Percentiles rank a stretch among this genome's conserved stretches.
These are phyloP conservation scores for Seira sanloemensis DNA, from an alignment of 2,888 invertebrate species.

Conservation along the genomic window DNA sequence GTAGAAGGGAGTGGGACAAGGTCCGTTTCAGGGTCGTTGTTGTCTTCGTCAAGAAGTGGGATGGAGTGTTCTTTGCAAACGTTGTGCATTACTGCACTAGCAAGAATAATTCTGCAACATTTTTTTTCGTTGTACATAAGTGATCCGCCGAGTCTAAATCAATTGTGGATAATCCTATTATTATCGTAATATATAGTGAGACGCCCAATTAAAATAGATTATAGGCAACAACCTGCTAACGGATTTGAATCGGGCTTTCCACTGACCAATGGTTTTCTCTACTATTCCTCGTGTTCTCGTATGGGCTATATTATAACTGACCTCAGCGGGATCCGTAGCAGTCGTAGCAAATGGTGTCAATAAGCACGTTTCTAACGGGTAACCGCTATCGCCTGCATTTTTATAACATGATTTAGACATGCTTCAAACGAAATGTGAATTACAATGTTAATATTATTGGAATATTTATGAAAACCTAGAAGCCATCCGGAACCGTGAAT, in stretches of 20 bases:
- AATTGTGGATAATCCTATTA: too few relatives aligned
- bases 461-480: constrained; percentile 52
- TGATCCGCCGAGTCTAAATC: constrained; percentile 47
- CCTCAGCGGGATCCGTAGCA: background rate
- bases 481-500: constrained; percentile 51
- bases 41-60: constrained; percentile 37
- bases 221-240: constrained; percentile 48
- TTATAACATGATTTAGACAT: too few relatives aligned
- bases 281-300: background rate
- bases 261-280: constrained; percentile 43
- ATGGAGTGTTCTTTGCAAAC: constrained; percentile 11
- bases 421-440: background rate
- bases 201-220: too few relatives aligned
- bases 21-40: too few relatives aligned
- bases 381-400: constrained; percentile 34
- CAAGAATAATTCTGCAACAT: constrained; percentile 36
- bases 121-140: constrained; percentile 28
- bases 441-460: background rate
- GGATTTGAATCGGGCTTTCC: constrained; percentile 38
- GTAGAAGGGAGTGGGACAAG: too few relatives aligned
- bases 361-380: constrained; percentile 6
- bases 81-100: constrained; percentile 36
- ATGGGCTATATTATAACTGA: background rate
- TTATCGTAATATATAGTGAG: background rate
- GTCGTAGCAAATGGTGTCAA: constrained; percentile 12